Evolutionary conservation across 92 coral and sea anemone genomes (phyloP).

Genomic region (Epizoanthus scotinus): DNA sequence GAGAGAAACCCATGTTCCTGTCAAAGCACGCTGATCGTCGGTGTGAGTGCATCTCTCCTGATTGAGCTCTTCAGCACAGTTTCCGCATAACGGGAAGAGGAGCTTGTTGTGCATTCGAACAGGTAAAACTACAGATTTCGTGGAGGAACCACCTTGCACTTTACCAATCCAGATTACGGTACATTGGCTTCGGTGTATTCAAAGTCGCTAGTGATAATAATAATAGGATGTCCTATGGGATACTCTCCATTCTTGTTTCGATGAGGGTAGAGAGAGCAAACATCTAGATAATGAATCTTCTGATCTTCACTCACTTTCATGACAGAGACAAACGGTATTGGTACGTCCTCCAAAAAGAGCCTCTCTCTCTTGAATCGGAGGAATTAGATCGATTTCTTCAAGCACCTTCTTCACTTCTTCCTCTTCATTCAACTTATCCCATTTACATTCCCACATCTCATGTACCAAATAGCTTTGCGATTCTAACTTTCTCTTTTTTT

Average conservation of each 20-base stretch:
- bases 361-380: no score
- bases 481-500: neutral
- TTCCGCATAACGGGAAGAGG: neutral
- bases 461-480: neutral
- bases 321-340: no score
- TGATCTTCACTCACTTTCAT: no score
- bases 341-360: no score
- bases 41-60: neutral
- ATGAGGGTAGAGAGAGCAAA: neutral
- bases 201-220: neutral
- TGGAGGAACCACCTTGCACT: neutral
- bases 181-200: no score
- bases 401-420: no score
- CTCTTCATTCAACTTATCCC: no score
- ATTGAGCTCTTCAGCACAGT: neutral
- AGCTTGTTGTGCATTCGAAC: neutral
- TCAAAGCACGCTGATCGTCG: neutral
- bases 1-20: neutral
- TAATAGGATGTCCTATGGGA: neutral
- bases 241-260: neutral
- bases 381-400: no score
- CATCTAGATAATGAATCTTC: no score
- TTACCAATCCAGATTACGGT: neutral
- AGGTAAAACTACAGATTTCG: neutral
- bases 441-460: no score